A percentile compares a stretch with the other conserved stretches of the same genome.
Evolutionary conservation across 2,888 invertebrate genomes (phyloP).

Genomic region (Agrypnus murinus): DNA sequence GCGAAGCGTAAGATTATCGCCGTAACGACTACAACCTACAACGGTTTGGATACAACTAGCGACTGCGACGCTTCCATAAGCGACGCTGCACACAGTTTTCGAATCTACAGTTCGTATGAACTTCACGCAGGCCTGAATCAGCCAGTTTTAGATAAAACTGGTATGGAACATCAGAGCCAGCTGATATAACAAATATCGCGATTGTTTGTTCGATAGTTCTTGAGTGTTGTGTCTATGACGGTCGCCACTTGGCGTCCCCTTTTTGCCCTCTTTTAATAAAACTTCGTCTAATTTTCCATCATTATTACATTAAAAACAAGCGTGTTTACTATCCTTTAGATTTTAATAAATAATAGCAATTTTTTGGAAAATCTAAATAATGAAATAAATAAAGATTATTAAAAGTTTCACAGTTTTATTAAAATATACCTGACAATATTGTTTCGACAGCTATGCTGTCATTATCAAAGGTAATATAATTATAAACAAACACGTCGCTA

Average conservation of each 20-base stretch:
- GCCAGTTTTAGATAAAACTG: constrained; percentile 42
- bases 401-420: too few species aligned
- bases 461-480: too few species aligned
- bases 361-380: too few species aligned
- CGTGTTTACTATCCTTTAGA: too few species aligned
- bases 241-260: constrained; percentile 11
- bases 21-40: constrained; percentile 23
- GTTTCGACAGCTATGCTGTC: too few species aligned
- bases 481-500: too few species aligned
- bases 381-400: too few species aligned
- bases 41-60: constrained; percentile 36
- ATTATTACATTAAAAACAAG: too few species aligned
- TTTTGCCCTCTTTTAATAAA: not conserved
- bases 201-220: constrained; percentile 34
- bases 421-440: too few species aligned
- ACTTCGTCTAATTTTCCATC: too few species aligned
- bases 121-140: constrained; percentile 46
- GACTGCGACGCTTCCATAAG: constrained; percentile 44
- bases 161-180: constrained; percentile 24
- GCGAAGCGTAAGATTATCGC: constrained; percentile 31
- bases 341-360: too few species aligned
- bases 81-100: constrained; percentile 43
- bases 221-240: constrained; percentile 32
- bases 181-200: constrained; percentile 38
- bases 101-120: constrained; percentile 40